Evolutionary conservation across 1,140 invertebrate genomes (phyloP).

Genomic region (Lordiphosa collinella): DNA sequence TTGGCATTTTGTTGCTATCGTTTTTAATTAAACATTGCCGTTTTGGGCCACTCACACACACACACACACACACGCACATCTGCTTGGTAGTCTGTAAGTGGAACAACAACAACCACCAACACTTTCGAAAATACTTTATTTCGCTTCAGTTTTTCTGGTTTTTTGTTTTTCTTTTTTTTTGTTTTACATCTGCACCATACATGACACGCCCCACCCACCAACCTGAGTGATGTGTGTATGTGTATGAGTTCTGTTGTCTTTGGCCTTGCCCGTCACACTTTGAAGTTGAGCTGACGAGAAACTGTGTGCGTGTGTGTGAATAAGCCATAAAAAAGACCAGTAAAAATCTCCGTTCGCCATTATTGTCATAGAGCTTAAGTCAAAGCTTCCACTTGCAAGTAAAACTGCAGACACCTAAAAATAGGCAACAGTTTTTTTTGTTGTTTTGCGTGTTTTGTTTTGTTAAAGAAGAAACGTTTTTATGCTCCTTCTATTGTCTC

Average conservation of each 20-base stretch:
- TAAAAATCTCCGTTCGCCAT: conserved; percentile 62
- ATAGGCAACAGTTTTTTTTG: conserved; percentile 49
- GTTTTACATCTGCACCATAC: background rate
- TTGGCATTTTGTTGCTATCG: conserved; percentile 17
- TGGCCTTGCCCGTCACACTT: conserved; percentile 49
- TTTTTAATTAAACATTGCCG: conserved; percentile 73
- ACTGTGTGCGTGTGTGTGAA: conserved; percentile 19
- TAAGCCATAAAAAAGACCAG: conserved; percentile 49
- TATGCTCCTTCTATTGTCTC: no score
- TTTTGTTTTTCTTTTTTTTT: background rate
- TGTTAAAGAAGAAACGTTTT: no score
- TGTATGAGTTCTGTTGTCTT: conserved; percentile 6
- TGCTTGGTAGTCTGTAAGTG: conserved; percentile 8
- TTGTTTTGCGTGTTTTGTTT: background rate
- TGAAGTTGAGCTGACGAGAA: conserved; percentile 26
- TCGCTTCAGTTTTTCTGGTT: conserved; percentile 5
- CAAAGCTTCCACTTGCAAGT: conserved; percentile 11
- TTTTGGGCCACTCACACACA: conserved; percentile 42
- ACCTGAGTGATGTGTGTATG: background rate
- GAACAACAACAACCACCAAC: conserved; percentile 2
- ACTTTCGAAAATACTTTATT: conserved; percentile 12
- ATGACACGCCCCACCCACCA: background rate
- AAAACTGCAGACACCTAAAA: conserved; percentile 31
- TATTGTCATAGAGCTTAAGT: conserved; percentile 36
- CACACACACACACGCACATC: conserved; percentile 5